Conservation (phyloP, 2,888 invertebrate species). For the Conomelus anceps region DNA sequence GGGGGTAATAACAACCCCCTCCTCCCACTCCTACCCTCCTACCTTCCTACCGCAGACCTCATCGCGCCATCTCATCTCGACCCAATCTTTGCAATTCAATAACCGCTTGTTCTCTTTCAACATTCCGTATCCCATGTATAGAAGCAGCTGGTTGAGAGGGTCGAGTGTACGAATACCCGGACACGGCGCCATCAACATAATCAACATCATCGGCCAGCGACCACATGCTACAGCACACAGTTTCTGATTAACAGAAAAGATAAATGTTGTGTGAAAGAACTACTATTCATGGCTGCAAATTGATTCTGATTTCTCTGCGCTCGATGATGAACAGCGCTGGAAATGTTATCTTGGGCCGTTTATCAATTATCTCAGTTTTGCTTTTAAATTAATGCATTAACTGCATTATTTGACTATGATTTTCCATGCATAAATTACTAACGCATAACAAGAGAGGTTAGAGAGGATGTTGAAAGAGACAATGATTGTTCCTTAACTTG, state of each 20-base stretch:
- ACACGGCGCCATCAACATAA: background rate
- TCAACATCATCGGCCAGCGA: background rate
- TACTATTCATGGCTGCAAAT: background rate
- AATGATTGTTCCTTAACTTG: too few relatives aligned
- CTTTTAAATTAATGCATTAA: background rate
- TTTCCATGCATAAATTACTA: too few relatives aligned
- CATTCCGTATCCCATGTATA: background rate
- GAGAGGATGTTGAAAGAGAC: too few relatives aligned
- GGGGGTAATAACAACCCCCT: background rate
- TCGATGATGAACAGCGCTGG: background rate
- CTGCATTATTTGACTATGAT: too few relatives aligned
- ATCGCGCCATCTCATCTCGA: background rate
- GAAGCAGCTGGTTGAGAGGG: background rate
- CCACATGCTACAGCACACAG: background rate
- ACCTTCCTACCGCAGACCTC: background rate
- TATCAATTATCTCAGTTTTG: background rate
- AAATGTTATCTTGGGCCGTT: background rate
- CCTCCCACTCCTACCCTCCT: background rate
- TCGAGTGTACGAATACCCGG: too few relatives aligned
- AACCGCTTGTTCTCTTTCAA: background rate
- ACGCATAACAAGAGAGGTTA: too few relatives aligned
- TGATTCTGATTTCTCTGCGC: background rate
- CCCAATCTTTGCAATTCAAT: background rate
- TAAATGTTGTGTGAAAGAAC: background rate
- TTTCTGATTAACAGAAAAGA: background rate